Conservation (phyloP, 2,113 vertebrate genomes). For the Onychorhynchus coronatus region DNA sequence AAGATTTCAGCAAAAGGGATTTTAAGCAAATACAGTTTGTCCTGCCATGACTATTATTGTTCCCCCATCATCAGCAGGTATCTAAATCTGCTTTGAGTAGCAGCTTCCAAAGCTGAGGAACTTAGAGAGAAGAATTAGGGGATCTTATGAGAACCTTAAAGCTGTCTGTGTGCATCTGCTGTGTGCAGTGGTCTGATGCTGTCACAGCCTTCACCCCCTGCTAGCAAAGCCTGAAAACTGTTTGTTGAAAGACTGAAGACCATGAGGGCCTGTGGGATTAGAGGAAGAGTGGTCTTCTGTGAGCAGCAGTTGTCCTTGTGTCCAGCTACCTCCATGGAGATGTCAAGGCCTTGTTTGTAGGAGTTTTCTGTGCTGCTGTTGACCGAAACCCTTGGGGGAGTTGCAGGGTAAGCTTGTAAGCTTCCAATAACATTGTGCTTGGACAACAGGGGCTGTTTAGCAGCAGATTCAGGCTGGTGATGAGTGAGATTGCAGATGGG, state of each 20-base stretch:
- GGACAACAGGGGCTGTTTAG: not conserved
- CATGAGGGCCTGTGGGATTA: not conserved
- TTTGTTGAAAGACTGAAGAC: not conserved
- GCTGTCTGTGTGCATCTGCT: accelerated
- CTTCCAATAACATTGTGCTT: not conserved
- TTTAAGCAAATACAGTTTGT: not conserved
- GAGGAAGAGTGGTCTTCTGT: not conserved
- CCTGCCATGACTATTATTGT: not conserved
- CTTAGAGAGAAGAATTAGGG: not conserved
- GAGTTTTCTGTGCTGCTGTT: not conserved
- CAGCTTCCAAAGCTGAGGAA: not conserved
- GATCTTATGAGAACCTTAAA: not conserved
- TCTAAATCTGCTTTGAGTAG: not conserved
- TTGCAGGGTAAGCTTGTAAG: too few species aligned
- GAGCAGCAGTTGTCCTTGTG: not conserved
- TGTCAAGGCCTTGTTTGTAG: not conserved
- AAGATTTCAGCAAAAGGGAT: not conserved
- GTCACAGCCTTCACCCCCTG: not conserved
- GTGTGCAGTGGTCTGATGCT: not conserved
- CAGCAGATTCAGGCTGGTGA: not conserved
- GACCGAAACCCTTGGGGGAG: not conserved
- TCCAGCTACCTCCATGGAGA: not conserved
- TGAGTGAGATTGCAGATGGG: not conserved
- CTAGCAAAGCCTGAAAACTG: accelerated
- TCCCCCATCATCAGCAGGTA: not conserved